Base-by-base conservation (phyloP, 2,113 vertebrate genomes). In the Chaetorhynchus papuensis region DNA sequence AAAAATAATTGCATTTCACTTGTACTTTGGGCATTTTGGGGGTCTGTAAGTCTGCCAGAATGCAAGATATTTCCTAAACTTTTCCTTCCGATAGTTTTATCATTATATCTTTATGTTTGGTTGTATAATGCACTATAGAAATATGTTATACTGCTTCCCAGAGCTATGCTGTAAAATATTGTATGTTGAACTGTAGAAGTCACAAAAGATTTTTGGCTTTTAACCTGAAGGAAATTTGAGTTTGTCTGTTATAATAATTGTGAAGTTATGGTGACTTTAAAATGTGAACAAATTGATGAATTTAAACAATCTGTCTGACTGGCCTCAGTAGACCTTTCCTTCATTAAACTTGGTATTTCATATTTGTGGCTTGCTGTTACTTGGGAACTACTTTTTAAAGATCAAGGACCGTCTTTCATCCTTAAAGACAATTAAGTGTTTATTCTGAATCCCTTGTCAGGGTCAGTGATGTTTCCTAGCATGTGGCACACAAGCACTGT, bases 1-100 rank as follows among this genome's bases (percentile, higher is more conserved):
- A 94, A 82, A 94, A 95, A 75, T 94, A 84, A 91, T 87, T 91
- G 39, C 52, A 14, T 89, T 94, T 94, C 42, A 37, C 63, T 90
- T 74, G 49, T 87, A 70, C 50, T 92, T 83, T 50, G 56, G 78
- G 15, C 21, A 44, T 83, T 94, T 94, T 95, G n/a, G 47, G 83
- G 74, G 47, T 66, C 64, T 84, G 47, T 47, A 83, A 94, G 47
- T 54, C 72, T 95, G 71, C 76, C 76, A 87, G 80, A 92, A 94
- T n/a, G 39, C 52, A 63, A 63, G 76, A 39, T 66, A 78, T 89
- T 94, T 70, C 50, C 39, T 70, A 81, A 63, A 19, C 19, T 71
- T 87, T 90, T 83, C 52, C 63, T 90, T 94, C 27, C 24, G 9
- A 63, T 69, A 54, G 72, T 75, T 95, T 83, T 89, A 74, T 83